phyloP scores from a whole-genome alignment of 2,113 vertebrate genomes.

The Vombatus ursinus region DNA sequence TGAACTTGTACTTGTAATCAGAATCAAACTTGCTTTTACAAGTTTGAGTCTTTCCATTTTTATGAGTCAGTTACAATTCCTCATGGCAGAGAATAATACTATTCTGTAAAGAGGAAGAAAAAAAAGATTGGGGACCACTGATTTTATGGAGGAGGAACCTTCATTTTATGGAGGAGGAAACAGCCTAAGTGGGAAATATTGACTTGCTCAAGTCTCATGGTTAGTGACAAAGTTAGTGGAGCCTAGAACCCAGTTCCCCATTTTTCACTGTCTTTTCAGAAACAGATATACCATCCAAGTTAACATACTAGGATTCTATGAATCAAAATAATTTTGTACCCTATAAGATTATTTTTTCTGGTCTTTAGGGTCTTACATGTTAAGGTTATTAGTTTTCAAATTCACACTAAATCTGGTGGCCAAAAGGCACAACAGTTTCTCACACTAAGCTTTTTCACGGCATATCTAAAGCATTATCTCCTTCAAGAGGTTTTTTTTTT shows the following conservation, averaged over 20 bases:
- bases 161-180: neutral
- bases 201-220: no score
- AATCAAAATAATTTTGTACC: neutral
- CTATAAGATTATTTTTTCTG: neutral
- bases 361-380: neutral
- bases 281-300: neutral
- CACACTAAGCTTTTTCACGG: neutral
- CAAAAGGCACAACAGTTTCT: neutral
- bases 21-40: no score
- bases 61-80: no score
- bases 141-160: neutral
- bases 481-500: neutral
- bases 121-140: neutral
- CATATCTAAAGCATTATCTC: neutral
- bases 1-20: no score
- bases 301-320: neutral
- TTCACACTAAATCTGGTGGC: neutral
- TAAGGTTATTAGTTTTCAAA: neutral
- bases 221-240: neutral
- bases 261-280: neutral
- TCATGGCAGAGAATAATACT: no score
- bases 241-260: neutral
- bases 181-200: neutral
- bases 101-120: neutral
- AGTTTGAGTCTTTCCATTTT: no score